These are phyloP conservation scores for Hybos culiciformis DNA, from an alignment of 2,888 invertebrate genomes.

Conservation along the genomic window DNA sequence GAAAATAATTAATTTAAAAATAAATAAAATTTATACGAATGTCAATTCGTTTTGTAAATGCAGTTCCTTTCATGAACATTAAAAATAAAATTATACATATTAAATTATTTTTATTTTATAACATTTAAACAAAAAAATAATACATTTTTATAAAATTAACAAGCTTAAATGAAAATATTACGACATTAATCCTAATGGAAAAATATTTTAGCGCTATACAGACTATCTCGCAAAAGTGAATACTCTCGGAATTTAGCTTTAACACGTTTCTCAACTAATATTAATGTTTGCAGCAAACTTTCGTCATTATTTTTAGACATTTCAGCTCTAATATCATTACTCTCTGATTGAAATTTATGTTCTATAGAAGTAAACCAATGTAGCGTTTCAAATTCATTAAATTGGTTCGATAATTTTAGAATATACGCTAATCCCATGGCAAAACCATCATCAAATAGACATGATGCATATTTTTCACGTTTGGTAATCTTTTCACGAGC, in stretches of 20 bases:
- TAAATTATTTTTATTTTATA: no score
- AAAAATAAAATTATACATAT: no score
- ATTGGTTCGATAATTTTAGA: slow-evolving; percentile 76
- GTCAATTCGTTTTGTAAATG: no score
- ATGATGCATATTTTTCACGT: slow-evolving; percentile 54
- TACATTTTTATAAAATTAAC: no score
- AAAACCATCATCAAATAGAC: slow-evolving; percentile 97
- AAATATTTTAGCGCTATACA: slow-evolving; percentile 90
- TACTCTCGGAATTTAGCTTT: slow-evolving; percentile 72
- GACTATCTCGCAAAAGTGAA: slow-evolving; percentile 75
- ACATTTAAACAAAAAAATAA: no score
- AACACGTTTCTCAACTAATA: slow-evolving; percentile 75
- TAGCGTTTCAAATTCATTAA: slow-evolving; percentile 72
- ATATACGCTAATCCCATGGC: slow-evolving; percentile 91
- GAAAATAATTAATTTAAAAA: no score
- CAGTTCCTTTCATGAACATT: no score
- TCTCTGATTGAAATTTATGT: slow-evolving; percentile 54
- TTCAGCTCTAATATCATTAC: slow-evolving; percentile 47
- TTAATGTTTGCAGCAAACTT: slow-evolving; percentile 84
- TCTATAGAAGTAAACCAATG: slow-evolving; percentile 90
- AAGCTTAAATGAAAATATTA: not conserved
- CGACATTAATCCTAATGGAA: slow-evolving; percentile 48
- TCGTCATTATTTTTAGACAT: slow-evolving; percentile 65
- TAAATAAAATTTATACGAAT: no score
- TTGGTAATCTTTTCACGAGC: slow-evolving; percentile 88